These are phyloP conservation scores for Nymphalis urticae DNA, from an alignment of 2,888 invertebrate species.

Conservation along the genomic window DNA sequence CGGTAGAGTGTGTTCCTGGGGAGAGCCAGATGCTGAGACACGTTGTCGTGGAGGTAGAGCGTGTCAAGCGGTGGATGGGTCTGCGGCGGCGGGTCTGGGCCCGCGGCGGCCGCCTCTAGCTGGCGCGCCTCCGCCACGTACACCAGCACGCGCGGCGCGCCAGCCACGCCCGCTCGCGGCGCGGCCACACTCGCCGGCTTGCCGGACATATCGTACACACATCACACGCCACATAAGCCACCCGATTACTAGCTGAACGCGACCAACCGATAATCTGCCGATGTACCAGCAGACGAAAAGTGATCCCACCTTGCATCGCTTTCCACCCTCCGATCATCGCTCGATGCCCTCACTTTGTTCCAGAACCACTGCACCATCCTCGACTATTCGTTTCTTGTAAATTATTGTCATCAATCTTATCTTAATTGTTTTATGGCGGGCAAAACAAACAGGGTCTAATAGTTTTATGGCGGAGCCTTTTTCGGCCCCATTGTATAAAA, in stretches of 20 bases:
- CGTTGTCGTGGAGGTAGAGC: slow-evolving; percentile 58
- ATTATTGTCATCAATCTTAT: slow-evolving; percentile 62
- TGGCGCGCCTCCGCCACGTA: slow-evolving; percentile 80
- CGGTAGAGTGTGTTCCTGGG: slow-evolving; percentile 57
- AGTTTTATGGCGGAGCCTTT: slow-evolving; percentile 78
- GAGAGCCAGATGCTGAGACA: slow-evolving; percentile 52
- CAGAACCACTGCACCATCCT: slow-evolving; percentile 69
- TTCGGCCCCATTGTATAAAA: slow-evolving; percentile 74
- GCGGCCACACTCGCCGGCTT: slow-evolving; percentile 87
- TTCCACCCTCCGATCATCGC: slow-evolving; percentile 67
- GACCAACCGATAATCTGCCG: slow-evolving; percentile 35
- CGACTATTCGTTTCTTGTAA: slow-evolving; percentile 56
- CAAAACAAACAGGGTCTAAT: slow-evolving; percentile 57
- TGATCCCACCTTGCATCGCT: slow-evolving; percentile 69
- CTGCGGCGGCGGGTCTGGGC: slow-evolving; percentile 56
- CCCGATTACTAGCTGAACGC: slow-evolving; percentile 73
- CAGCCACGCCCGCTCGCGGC: slow-evolving; percentile 77
- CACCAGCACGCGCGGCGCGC: slow-evolving; percentile 78
- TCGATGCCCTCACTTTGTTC: slow-evolving; percentile 58
- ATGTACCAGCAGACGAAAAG: slow-evolving; percentile 35
- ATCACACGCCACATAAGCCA: slow-evolving; percentile 83
- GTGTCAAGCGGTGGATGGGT: slow-evolving; percentile 52
- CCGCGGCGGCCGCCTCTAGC: slow-evolving; percentile 77
- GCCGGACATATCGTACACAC: slow-evolving; percentile 88
- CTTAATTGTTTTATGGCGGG: slow-evolving; percentile 66